phyloP scores from a whole-genome alignment of 2,888 invertebrate genomes.

The Parochlus steinenii region DNA sequence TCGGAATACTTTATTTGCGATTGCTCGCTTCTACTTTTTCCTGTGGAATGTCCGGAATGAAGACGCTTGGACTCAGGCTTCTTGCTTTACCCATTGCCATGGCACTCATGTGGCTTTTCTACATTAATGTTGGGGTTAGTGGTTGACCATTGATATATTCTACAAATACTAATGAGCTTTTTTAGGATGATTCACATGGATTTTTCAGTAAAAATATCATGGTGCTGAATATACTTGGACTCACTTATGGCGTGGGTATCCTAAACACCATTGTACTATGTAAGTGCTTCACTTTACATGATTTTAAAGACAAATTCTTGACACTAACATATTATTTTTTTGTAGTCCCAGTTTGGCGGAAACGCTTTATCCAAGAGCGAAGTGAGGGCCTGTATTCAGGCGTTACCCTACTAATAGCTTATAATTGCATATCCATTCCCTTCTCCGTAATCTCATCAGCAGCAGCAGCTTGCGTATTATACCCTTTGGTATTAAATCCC shows the following conservation, averaged over 20 bases:
- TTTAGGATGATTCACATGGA: slow-evolving; percentile 27
- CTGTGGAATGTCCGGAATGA: slow-evolving; percentile 55
- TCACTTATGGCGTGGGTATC: slow-evolving; percentile 28
- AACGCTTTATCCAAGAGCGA: slow-evolving; percentile 81
- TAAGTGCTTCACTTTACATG: slow-evolving; percentile 15
- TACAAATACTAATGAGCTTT: slow-evolving; percentile 4
- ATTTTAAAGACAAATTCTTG: background rate
- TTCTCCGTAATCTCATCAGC: slow-evolving; percentile 62
- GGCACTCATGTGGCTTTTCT: slow-evolving; percentile 64
- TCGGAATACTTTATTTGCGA: slow-evolving; percentile 51
- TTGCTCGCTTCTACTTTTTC: slow-evolving; percentile 62
- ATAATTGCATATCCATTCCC: slow-evolving; percentile 65
- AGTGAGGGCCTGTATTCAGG: slow-evolving; percentile 82
- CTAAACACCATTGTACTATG: slow-evolving; percentile 26
- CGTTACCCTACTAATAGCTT: slow-evolving; percentile 63
- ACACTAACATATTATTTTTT: slow-evolving; percentile 16
- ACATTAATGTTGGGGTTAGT: slow-evolving; percentile 32
- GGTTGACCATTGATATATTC: slow-evolving; percentile 16
- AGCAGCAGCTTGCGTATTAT: slow-evolving; percentile 53
- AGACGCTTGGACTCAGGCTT: slow-evolving; percentile 57
- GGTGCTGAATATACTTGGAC: slow-evolving; percentile 27
- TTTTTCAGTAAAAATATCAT: slow-evolving; percentile 29
- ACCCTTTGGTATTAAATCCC: slow-evolving; percentile 38
- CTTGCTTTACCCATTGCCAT: slow-evolving; percentile 60
- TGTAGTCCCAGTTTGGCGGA: slow-evolving; percentile 66